Percentiles rank a stretch among this genome's conserved stretches.
Conservation (phyloP, 2,797 vertebrate species). For the Schizopygopsis pylzovi region DNA sequence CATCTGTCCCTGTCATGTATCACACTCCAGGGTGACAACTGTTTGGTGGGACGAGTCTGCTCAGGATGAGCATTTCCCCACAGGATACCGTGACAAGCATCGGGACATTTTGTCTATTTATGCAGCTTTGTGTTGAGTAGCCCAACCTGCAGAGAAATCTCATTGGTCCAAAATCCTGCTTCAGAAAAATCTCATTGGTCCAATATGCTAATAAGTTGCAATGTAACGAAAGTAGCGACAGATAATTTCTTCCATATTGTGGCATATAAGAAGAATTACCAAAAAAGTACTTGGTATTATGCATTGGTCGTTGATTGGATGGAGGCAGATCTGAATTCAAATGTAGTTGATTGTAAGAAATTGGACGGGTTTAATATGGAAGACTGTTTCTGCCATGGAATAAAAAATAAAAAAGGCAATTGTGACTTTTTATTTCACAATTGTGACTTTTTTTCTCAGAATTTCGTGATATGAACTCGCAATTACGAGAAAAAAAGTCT, state of each 20-base stretch:
- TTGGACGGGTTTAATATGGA: neutral
- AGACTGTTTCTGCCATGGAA: no score
- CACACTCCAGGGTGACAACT: constrained; percentile 21
- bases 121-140: neutral
- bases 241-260: neutral
- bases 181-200: neutral
- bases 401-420: no score
- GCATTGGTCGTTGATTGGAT: neutral
- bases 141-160: neutral
- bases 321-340: neutral
- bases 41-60: neutral
- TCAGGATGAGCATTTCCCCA: neutral
- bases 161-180: neutral
- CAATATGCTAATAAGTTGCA: neutral
- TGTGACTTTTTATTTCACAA: no score
- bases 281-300: neutral
- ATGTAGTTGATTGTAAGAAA: neutral
- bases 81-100: neutral
- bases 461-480: no score
- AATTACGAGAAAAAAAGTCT: no score
- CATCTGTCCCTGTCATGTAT: constrained; percentile 25
- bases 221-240: neutral
- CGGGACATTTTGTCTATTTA: neutral
- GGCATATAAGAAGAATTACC: neutral
- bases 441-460: no score